Conservation (phyloP, 2,113 vertebrate genomes). For the Todiramphus chloris region DNA sequence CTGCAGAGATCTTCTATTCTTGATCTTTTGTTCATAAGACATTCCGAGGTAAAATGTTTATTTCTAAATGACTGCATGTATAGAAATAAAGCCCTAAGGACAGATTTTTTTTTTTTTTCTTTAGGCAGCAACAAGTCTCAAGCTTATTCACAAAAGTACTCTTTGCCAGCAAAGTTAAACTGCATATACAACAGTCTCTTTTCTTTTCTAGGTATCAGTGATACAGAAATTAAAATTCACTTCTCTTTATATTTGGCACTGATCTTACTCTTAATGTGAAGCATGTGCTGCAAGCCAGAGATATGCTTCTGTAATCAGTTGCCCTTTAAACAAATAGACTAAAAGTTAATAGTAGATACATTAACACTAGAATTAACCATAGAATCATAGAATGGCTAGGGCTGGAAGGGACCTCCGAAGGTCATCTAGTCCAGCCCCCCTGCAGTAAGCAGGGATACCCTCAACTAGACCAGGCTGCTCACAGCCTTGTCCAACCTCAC, state of each 20-base stretch:
- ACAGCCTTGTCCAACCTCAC: too few relatives aligned
- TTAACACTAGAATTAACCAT: not conserved
- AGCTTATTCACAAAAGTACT: not conserved
- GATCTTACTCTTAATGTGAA: slow-evolving; percentile 36
- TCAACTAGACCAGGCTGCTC: too few relatives aligned
- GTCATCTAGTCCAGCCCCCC: too few relatives aligned
- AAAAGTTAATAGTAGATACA: not conserved
- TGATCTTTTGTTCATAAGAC: slow-evolving; percentile 6
- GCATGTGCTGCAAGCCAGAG: not conserved
- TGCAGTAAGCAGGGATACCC: too few relatives aligned
- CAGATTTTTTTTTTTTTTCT: not conserved
- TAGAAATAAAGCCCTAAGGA: not conserved
- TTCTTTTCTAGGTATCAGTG: not conserved
- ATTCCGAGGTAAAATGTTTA: not conserved
- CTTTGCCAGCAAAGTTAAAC: not conserved
- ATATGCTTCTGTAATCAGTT: not conserved
- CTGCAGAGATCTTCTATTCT: not conserved
- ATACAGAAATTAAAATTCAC: not conserved
- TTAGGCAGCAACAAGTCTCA: not conserved
- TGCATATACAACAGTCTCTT: not conserved
- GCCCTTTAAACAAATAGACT: slow-evolving; percentile 13
- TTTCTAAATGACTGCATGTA: not conserved
- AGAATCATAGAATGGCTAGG: too few relatives aligned
- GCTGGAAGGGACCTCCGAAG: too few relatives aligned
- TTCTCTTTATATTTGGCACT: slow-evolving; percentile 18